Base-by-base conservation (phyloP, 2,113 vertebrate species). In the Merops nubicus region DNA sequence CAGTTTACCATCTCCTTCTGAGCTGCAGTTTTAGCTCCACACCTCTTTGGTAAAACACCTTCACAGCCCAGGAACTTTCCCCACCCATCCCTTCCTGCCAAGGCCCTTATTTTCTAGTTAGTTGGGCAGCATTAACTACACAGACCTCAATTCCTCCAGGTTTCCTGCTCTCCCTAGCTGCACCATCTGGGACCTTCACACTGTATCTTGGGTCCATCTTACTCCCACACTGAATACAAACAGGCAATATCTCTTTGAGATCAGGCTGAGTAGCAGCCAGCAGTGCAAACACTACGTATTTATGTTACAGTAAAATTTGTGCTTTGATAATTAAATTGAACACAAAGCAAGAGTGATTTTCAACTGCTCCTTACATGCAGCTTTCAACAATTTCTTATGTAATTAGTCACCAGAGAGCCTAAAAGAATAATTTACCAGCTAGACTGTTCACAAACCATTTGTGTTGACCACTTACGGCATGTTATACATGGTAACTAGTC, bases 201-300 rank as follows among this genome's bases (percentile, higher is more conserved):
- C 17, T 33, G 28, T 18, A 6, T 34, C 56, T 19, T 84, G 45
- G 65, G 16, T 8, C 11, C 50, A 12, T 25, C 40, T 83, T n/a
- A 75, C 26, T 56, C 23, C 56, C 65, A 69, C 1, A 1, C 29
- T 36, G 51, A 74, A 50, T 7, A 75, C 38, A 88, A 57, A 38
- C 33, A 36, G 11, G 69, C 11, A 53, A 2, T 4, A 70, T 12
- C 53, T 54, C 64, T 81, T 2, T 6, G 15, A 65, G 54, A 48
- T 59, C 22, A 21, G 11, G 38, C 3, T 0, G 0, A 75, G 50
- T 9, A 51, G 79, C 29, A 77, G 34, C 12, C 17, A 69, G 45
- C 50, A 78, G 38, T 1, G 1, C 28, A 60, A 64, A 31, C 56
- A 56, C 31, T 47, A 17, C 0, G 0, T 50, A 47, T 33, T 88